These are phyloP conservation scores for Melinopterus prodromus DNA, from an alignment of 2,888 invertebrate genomes.

Conservation along the genomic window DNA sequence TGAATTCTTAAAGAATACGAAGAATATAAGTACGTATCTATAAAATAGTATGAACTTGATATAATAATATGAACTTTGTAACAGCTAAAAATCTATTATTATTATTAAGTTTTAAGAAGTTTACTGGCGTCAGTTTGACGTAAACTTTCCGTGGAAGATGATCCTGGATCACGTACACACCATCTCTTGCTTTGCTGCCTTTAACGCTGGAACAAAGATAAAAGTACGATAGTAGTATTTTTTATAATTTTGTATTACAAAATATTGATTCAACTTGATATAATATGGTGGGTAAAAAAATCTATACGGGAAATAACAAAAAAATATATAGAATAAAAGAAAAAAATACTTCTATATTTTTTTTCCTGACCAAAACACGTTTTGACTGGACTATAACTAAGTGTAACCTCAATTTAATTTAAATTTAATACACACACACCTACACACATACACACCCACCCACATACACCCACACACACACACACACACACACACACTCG, in stretches of 20 bases:
- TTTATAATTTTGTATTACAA: not conserved
- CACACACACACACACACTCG: no score
- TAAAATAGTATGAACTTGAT: not conserved
- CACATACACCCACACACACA: no score
- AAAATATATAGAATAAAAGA: no score
- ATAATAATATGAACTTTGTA: constrained; percentile 23
- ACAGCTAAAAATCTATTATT: not conserved
- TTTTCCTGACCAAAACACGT: no score
- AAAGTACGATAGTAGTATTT: not conserved
- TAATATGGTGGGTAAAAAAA: not conserved
- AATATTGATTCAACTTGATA: no score
- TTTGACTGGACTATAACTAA: no score
- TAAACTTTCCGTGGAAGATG: constrained; percentile 33
- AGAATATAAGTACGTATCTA: not conserved
- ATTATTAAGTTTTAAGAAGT: not conserved
- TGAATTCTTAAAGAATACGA: not conserved
- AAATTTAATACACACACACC: no score
- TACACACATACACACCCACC: no score
- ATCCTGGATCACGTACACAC: constrained; percentile 62
- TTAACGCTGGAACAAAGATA: constrained; percentile 59
- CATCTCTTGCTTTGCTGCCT: constrained; percentile 66
- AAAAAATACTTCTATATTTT: no score
- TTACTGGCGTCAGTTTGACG: not conserved
- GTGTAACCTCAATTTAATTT: no score
- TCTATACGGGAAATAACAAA: not conserved